phyloP scores from a whole-genome alignment of 2,113 vertebrate genomes.

The Cinclus mexicanus region DNA sequence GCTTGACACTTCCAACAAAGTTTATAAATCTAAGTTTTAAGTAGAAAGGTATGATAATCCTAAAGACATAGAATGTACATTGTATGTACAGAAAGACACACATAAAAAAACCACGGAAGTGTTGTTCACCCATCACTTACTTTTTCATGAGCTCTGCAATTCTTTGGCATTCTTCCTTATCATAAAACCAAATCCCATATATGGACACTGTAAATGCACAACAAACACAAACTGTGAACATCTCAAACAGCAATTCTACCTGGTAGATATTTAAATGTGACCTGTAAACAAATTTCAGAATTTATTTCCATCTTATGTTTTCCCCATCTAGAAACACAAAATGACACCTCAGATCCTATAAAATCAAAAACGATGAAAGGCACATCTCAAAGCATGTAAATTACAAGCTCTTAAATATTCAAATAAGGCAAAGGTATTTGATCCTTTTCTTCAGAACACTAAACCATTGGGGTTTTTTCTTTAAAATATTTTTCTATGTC shows the following conservation, averaged over 20 bases:
- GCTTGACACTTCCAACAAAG: not conserved
- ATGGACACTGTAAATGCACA: slow-evolving; percentile 88
- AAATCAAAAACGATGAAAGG: not conserved
- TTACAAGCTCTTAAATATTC: not conserved
- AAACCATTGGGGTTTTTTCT: not conserved
- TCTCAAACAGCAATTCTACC: slow-evolving; percentile 21
- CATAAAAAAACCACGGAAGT: not conserved
- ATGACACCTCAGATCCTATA: not conserved
- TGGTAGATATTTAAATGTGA: not conserved
- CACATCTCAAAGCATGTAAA: not conserved
- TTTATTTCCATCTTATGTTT: not conserved
- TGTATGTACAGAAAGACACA: slow-evolving; percentile 4
- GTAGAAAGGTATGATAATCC: not conserved
- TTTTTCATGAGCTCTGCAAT: slow-evolving; percentile 93
- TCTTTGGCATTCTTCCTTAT: slow-evolving; percentile 94
- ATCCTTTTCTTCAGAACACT: not conserved
- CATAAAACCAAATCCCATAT: slow-evolving; percentile 98
- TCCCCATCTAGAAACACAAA: not conserved
- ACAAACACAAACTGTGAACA: slow-evolving; percentile 64
- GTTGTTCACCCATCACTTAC: slow-evolving; percentile 79
- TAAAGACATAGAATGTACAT: not conserved
- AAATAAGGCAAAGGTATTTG: not conserved
- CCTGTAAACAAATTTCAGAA: not conserved
- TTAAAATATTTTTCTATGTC: not conserved
- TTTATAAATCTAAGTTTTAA: not conserved